These are phyloP conservation scores for Aphelinus atriplicis DNA, from an alignment of 1,140 invertebrate genomes.

Conservation along the genomic window DNA sequence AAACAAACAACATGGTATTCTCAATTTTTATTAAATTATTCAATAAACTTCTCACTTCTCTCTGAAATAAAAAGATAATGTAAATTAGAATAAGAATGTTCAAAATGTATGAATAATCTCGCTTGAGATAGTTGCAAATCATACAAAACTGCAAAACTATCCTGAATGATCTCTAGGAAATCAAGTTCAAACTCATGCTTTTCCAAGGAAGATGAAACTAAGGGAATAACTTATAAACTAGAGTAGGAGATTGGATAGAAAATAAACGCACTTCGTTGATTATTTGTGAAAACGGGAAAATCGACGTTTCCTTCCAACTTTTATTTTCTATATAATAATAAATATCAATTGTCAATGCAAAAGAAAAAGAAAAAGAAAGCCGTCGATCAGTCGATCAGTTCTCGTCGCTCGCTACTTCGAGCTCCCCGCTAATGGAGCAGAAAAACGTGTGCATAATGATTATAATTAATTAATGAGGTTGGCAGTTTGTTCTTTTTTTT, in stretches of 20 bases:
- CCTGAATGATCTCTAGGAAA: too few relatives aligned
- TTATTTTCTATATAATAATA: slow-evolving; percentile 40
- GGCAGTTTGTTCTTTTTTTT: slow-evolving; percentile 36
- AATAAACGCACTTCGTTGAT: slow-evolving; percentile 31
- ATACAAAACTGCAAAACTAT: too few relatives aligned
- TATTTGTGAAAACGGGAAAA: slow-evolving; percentile 39
- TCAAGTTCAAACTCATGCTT: too few relatives aligned
- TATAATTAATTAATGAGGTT: slow-evolving; percentile 37
- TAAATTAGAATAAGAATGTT: too few relatives aligned
- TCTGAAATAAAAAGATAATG: too few relatives aligned
- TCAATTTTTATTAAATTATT: too few relatives aligned
- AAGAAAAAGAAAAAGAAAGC: slow-evolving; percentile 35
- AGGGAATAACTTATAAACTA: neutral
- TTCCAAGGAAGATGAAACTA: too few relatives aligned
- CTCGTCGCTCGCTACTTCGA: slow-evolving; percentile 34
- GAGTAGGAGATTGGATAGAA: slow-evolving; percentile 30
- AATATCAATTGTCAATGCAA: slow-evolving; percentile 39
- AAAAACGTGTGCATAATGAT: slow-evolving; percentile 37
- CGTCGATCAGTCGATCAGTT: slow-evolving; percentile 37
- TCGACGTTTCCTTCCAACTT: slow-evolving; percentile 36
- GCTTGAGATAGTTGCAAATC: too few relatives aligned
- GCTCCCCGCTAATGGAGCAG: slow-evolving; percentile 30
- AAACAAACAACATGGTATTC: too few relatives aligned
- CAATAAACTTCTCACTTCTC: too few relatives aligned
- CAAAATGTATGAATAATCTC: too few relatives aligned